Conservation (phyloP, 1,140 invertebrate species). For the Lepidurus arcticus region DNA sequence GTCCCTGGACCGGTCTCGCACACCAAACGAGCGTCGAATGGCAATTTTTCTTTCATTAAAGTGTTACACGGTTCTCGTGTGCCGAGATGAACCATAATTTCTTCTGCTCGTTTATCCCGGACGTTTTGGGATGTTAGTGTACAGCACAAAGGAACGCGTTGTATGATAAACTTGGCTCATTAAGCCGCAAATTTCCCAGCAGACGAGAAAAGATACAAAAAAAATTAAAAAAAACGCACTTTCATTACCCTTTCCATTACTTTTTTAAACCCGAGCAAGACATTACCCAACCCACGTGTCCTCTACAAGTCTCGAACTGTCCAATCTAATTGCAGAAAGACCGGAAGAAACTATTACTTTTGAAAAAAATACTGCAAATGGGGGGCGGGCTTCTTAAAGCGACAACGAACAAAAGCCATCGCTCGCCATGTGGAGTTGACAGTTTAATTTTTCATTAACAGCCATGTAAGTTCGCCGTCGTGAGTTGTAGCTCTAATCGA, state of each 20-base stretch:
- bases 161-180: neutral
- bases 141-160: neutral
- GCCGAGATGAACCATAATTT: neutral
- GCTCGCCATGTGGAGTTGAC: conserved; percentile 2
- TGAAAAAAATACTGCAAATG: neutral
- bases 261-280: neutral
- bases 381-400: neutral
- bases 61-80: conserved; percentile 8
- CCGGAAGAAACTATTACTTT: neutral
- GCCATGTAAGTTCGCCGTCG: conserved; percentile 6
- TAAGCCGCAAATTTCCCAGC: neutral
- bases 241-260: neutral
- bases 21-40: neutral
- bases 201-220: neutral
- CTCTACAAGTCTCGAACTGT: neutral
- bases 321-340: no score
- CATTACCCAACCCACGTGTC: neutral
- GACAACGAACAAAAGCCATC: neutral
- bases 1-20: neutral
- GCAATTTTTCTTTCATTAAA: conserved; percentile 11
- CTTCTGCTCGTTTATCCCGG: neutral
- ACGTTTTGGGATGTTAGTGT: neutral
- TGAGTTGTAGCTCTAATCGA: conserved; percentile 21
- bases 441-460: conserved; percentile 22
- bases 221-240: neutral